Evolutionary conservation across 2,113 vertebrate species (phyloP).

Genomic region (Climacteris rufus): DNA sequence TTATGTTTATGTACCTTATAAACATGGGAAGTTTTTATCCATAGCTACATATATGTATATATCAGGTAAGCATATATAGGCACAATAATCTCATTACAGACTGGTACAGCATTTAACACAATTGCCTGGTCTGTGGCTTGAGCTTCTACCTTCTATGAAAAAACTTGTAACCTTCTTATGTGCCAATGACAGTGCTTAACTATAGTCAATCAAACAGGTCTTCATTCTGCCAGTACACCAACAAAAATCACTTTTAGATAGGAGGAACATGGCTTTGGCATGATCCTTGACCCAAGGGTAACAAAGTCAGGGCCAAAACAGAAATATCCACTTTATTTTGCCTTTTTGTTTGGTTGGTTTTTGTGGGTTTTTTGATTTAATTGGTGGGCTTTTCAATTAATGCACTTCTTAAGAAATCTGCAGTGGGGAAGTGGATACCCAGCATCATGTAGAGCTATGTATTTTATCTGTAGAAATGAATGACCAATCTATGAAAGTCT

Average conservation of each 20-base stretch:
- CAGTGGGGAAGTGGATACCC: background rate
- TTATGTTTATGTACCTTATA: background rate
- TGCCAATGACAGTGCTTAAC: background rate
- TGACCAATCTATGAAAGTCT: background rate
- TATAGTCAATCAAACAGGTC: background rate
- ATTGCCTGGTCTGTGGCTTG: background rate
- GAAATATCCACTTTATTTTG: background rate
- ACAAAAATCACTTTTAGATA: background rate
- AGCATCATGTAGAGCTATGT: background rate
- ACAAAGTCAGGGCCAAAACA: background rate
- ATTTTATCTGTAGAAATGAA: background rate
- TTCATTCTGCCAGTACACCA: background rate
- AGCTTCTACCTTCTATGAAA: background rate
- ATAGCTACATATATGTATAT: background rate
- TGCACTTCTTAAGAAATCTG: background rate
- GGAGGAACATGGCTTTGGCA: background rate
- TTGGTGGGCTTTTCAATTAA: background rate
- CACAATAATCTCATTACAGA: background rate
- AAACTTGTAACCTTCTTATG: background rate
- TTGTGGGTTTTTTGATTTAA: background rate
- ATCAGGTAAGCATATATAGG: background rate
- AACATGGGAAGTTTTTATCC: fast-evolving
- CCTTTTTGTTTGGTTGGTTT: background rate
- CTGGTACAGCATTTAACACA: background rate
- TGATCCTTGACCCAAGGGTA: background rate